Evolutionary conservation across 2,113 vertebrate species (phyloP).

Genomic region (Nothobranchius furzeri): DNA sequence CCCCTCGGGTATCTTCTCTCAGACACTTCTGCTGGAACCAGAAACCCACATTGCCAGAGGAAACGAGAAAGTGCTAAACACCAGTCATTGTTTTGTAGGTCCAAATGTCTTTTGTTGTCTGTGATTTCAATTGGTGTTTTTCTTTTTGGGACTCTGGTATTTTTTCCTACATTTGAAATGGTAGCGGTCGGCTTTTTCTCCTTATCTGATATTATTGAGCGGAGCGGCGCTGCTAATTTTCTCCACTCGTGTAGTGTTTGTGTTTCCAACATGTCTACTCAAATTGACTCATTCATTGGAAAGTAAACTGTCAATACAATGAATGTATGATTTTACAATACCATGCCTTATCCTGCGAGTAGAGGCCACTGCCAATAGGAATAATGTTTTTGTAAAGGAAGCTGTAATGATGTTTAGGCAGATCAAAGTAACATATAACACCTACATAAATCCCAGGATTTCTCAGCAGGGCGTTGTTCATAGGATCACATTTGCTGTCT

Average conservation of each 20-base stretch:
- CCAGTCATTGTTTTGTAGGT: no score
- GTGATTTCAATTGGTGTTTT: no score
- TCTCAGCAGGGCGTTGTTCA: neutral
- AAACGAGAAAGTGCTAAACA: no score
- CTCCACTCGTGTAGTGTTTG: neutral
- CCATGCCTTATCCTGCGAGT: neutral
- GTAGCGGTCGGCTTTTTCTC: no score
- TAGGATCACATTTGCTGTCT: no score
- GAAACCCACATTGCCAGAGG: no score
- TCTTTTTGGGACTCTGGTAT: no score
- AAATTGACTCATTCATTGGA: neutral
- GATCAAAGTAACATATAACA: neutral
- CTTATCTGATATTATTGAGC: no score
- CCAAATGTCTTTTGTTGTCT: no score
- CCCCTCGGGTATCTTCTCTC: no score
- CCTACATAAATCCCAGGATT: neutral
- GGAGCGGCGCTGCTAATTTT: neutral
- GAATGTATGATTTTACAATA: neutral
- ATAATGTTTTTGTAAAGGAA: neutral
- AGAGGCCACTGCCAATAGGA: neutral
- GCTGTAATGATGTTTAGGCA: neutral
- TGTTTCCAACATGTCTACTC: neutral
- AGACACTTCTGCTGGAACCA: no score
- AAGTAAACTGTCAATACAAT: neutral
- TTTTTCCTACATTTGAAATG: no score